Percentiles rank a stretch among this genome's conserved stretches.
Conservation (phyloP, 2,797 vertebrate genomes). For the Galagoides demidoff region DNA sequence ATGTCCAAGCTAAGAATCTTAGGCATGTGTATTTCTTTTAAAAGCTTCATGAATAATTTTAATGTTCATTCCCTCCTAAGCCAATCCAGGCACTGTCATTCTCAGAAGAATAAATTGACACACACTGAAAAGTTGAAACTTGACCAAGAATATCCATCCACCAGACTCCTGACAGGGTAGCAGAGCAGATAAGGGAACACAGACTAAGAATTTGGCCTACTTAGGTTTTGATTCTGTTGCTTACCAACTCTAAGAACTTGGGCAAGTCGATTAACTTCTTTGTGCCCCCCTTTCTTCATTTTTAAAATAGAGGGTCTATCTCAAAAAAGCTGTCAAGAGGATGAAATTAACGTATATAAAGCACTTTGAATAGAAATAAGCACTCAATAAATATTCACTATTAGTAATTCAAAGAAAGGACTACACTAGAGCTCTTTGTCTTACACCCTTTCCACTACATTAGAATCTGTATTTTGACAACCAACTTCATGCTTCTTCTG, state of each 20-base stretch:
- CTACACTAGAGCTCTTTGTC: neutral
- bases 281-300: neutral
- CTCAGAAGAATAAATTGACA: conserved; percentile 19
- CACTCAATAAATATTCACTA: neutral
- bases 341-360: conserved; percentile 16
- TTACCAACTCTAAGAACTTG: neutral
- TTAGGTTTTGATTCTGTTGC: neutral
- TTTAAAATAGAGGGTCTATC: neutral
- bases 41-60: conserved; percentile 24
- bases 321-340: neutral
- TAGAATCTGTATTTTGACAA: neutral
- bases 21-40: neutral
- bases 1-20: neutral
- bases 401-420: neutral
- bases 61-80: neutral
- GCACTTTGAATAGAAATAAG: neutral
- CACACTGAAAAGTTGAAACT: neutral
- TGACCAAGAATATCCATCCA: neutral
- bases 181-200: neutral
- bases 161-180: neutral
- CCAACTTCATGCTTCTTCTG: neutral
- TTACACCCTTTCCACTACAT: neutral
- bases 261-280: neutral
- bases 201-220: neutral
- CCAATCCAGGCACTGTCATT: neutral